Evolutionary conservation across 23 tunicate species (phyloP).

Genomic region (Halocynthia aurantium): DNA sequence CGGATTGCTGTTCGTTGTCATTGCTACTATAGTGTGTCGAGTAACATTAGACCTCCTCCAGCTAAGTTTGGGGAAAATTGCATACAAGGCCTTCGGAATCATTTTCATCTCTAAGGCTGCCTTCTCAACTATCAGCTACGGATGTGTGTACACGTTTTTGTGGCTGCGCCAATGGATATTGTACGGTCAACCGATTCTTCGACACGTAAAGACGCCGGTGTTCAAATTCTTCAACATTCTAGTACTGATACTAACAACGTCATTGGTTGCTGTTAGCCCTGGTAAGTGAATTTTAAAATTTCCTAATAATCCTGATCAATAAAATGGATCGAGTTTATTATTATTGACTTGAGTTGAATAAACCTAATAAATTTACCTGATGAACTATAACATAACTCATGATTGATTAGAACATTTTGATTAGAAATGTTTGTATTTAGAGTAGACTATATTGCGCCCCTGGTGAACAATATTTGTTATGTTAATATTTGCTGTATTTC

Average conservation of each 20-base stretch:
- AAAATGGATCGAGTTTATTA: too few species aligned
- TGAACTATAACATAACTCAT: too few species aligned
- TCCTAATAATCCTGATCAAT: too few species aligned
- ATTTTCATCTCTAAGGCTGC: slow-evolving; percentile 6
- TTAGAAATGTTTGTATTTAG: too few species aligned
- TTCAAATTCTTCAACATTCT: slow-evolving; percentile 21
- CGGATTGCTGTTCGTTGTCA: slow-evolving; percentile 18
- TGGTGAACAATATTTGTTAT: too few species aligned
- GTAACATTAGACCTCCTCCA: slow-evolving; percentile 12
- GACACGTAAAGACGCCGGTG: slow-evolving; percentile 12
- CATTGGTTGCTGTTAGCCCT: slow-evolving; percentile 17
- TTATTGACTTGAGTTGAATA: too few species aligned
- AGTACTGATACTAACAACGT: slow-evolving; percentile 11
- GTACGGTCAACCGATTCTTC: slow-evolving; percentile 23
- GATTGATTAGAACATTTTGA: too few species aligned
- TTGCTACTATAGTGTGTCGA: background rate
- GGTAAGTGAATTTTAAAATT: background rate
- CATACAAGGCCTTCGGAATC: background rate
- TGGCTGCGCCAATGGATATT: slow-evolving; percentile 29
- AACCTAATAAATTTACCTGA: too few species aligned
- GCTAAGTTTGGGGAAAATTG: slow-evolving; percentile 7
- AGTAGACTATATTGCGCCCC: too few species aligned
- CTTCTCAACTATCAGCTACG: slow-evolving; percentile 6
- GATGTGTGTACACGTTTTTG: slow-evolving; percentile 14
- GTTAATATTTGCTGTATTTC: too few species aligned